Base-by-base conservation (phyloP, 1,140 invertebrate species). In the Drosophila kurseongensis region DNA sequence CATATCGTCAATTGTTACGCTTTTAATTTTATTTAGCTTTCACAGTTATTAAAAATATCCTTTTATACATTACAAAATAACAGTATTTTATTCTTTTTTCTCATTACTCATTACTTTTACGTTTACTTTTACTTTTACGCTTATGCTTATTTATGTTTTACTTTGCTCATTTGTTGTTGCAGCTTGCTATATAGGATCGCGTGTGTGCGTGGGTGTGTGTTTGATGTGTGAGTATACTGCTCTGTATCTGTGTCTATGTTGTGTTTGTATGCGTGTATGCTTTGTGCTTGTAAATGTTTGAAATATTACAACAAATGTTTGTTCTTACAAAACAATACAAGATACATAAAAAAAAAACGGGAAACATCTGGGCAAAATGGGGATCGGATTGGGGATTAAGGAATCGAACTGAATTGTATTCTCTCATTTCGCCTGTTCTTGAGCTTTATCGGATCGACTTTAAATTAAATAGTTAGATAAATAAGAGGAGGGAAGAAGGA, bases 31-130 rank as follows among this genome's bases (percentile, higher is more conserved):
- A 91, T 92, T 92, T 91, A 92, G 89, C 91, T 92, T 92, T 92
- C 91, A 92, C 89, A 92, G 91, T 91, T 92, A 92, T 92, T 89
- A 92, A 92, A 92, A 92, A 90, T 92, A 91, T 88, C 68, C 68
- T 90, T 92, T 91, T 92, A 91, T 92, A 91, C 88, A 92, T 91
- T 91, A 92, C 84, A 92, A 92, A 92, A 92, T 92, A 92, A 92
- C 91, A 92, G 91, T 90, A 91, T 90, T 86, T 90, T 86, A 80
- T 81, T 91, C 71, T 80, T 78, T 77, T 77, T 52, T 77, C 67
- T 71, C 66, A 40, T 69, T 90, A 83, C 72, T 50, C 60, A 55
- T 63, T 63, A 63, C 40, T 55, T 71, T 71, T 71, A 71, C 66
- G 55, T 36, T 69, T 60, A 60, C 36, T 50, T 68, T 71, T 71